Evolutionary conservation across 2,888 invertebrate species (phyloP), one percentile per base, ranked within the genome.

Genomic region (Meloe dianella): DNA sequence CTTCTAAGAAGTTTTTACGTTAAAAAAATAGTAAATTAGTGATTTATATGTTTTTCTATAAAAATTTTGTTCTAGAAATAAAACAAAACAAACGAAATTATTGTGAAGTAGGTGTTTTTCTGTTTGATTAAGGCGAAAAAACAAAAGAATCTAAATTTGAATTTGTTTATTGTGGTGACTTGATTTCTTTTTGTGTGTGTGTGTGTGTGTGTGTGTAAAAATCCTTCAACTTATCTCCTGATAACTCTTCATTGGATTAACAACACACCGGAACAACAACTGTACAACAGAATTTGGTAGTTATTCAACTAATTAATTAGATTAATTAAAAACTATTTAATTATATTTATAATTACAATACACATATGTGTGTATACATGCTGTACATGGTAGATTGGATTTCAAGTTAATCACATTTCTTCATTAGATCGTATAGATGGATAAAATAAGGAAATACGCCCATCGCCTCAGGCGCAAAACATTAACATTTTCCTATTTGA

Each of bases 131-230:
- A 27, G 10, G 10, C 1, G 4, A 2, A 51, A 7, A 22, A 51
- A 51, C 47, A 51, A 51, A 22, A 22, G 47, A 51, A 22, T 51
- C 9, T 9, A 51, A 51, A 22, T 22, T 51, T 51, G 20, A 51
- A 51, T 22, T 51, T 51, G 47, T 51, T 51, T 51, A 22, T 22
- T 51, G 47, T 51, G 47, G 47, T 51, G 47, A 22, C 22, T 51
- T 51, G 20, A 51, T 51, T 51, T 51, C 22, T 51, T 10, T 51
- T 10, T 51, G 41, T 22, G 47, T 22, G 20, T 3, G 20, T 47
- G 47, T 20, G 20, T 22, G 47, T 51, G 47, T 51, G 47, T 51
- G 4, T n/a, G 41, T 22, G 47, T 47, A 7, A 47, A 47, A 47
- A 41, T 51, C 22, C 47, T 51, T 51, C 47, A 51, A 51, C 47